Conservation (phyloP, 2,888 invertebrate species). For the Melikaiella ostensackeni region DNA sequence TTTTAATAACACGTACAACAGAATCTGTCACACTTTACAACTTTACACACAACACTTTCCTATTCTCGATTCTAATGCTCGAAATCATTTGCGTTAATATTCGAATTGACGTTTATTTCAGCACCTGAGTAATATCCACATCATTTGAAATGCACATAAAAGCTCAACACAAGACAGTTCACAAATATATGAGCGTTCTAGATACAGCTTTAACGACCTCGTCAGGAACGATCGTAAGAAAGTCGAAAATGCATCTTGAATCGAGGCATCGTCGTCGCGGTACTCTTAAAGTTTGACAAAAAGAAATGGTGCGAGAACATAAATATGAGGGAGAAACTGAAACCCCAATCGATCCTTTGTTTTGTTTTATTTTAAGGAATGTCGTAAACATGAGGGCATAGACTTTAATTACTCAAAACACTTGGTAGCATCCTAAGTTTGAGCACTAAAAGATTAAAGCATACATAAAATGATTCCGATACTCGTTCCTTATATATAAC, state of each 20-base stretch:
- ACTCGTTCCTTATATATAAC: background rate
- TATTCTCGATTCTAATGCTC: background rate
- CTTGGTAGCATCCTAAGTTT: too few species aligned
- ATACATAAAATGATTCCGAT: background rate
- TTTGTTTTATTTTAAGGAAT: background rate
- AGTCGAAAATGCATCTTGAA: slow-evolving; percentile 36
- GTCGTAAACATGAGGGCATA: background rate
- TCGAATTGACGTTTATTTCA: background rate
- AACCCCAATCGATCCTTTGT: background rate
- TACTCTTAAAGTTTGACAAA: slow-evolving; percentile 64
- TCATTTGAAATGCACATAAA: slow-evolving; percentile 1
- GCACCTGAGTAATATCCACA: background rate
- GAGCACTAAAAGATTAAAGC: too few species aligned
- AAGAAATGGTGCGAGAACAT: slow-evolving; percentile 64
- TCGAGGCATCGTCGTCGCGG: slow-evolving; percentile 41
- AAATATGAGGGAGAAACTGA: slow-evolving; percentile 46
- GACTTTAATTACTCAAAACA: too few species aligned
- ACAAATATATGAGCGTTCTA: slow-evolving; percentile 4
- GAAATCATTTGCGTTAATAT: background rate
- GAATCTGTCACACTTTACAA: too few species aligned
- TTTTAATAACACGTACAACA: too few species aligned
- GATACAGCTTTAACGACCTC: slow-evolving; percentile 20
- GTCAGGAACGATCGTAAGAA: background rate
- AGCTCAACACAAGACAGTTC: background rate
- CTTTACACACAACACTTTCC: too few species aligned